These are phyloP conservation scores for Tineola bisselliella DNA, from an alignment of 2,888 invertebrate species.

Conservation along the genomic window DNA sequence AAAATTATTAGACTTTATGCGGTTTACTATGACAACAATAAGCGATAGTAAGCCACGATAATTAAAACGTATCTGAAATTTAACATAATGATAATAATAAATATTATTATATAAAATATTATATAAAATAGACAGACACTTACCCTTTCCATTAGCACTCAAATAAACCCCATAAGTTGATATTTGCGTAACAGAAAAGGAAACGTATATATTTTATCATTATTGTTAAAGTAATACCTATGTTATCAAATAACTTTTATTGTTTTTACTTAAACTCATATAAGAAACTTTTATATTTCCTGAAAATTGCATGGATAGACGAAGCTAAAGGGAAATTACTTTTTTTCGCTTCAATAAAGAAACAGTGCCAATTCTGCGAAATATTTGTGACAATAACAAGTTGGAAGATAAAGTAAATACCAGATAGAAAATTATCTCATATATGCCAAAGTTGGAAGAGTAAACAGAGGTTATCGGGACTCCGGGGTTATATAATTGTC, in stretches of 20 bases:
- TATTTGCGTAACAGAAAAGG: too few relatives aligned
- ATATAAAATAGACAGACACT: too few relatives aligned
- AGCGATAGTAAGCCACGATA: too few relatives aligned
- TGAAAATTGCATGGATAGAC: background rate
- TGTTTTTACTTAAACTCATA: background rate
- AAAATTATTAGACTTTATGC: too few relatives aligned
- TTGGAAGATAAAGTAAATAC: background rate
- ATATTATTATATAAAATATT: too few relatives aligned
- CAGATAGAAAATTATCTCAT: constrained; percentile 10
- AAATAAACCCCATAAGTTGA: too few relatives aligned
- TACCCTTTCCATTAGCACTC: too few relatives aligned
- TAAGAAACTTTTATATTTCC: background rate
- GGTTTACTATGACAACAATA: too few relatives aligned
- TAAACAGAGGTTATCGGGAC: constrained; percentile 10
- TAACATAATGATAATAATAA: too few relatives aligned
- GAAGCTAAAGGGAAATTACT: constrained; percentile 4
- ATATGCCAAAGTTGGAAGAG: constrained; percentile 13
- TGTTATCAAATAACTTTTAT: background rate
- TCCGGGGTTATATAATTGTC: constrained; percentile 4
- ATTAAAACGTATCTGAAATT: too few relatives aligned
- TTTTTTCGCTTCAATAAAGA: constrained; percentile 3
- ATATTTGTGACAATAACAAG: constrained; percentile 1
- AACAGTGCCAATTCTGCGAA: background rate
- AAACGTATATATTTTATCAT: background rate
- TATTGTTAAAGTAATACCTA: background rate